These are phyloP conservation scores for Hycleus phaleratus DNA, from an alignment of 1,140 invertebrate species.

Conservation along the genomic window DNA sequence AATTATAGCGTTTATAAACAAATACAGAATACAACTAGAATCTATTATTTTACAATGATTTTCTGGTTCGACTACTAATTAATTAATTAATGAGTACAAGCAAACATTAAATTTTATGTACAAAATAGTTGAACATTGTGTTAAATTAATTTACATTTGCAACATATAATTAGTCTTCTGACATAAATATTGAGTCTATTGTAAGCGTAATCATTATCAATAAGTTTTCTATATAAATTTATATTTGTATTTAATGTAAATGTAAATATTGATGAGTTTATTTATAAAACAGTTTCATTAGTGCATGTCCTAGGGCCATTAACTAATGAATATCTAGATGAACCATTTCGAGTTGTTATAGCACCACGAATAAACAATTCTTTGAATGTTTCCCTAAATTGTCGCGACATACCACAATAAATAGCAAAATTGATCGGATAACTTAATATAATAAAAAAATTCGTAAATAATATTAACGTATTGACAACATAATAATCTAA, in stretches of 20 bases:
- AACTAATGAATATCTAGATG: conserved; percentile 66
- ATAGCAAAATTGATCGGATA: conserved; percentile 94
- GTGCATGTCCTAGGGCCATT: conserved; percentile 73
- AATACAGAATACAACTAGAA: neutral
- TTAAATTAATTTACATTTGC: neutral
- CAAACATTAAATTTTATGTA: conserved; percentile 9
- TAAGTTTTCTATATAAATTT: neutral
- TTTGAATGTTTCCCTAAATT: conserved; percentile 90
- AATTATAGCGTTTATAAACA: neutral
- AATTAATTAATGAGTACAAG: neutral
- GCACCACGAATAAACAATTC: conserved; percentile 68
- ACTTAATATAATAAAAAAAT: conserved; percentile 84
- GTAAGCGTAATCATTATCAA: neutral
- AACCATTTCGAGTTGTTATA: conserved; percentile 55
- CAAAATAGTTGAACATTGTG: neutral
- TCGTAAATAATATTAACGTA: conserved; percentile 76
- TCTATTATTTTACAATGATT: neutral
- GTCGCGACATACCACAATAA: conserved; percentile 90
- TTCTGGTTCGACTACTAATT: neutral
- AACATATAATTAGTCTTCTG: conserved; percentile 8
- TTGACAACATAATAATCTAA: conserved; percentile 75
- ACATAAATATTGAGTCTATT: neutral
- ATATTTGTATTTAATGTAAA: no score
- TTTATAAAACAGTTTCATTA: conserved; percentile 73
- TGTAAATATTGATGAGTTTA: neutral